phyloP scores from a whole-genome alignment of 2,113 vertebrate species.

The Strigops habroptila region DNA sequence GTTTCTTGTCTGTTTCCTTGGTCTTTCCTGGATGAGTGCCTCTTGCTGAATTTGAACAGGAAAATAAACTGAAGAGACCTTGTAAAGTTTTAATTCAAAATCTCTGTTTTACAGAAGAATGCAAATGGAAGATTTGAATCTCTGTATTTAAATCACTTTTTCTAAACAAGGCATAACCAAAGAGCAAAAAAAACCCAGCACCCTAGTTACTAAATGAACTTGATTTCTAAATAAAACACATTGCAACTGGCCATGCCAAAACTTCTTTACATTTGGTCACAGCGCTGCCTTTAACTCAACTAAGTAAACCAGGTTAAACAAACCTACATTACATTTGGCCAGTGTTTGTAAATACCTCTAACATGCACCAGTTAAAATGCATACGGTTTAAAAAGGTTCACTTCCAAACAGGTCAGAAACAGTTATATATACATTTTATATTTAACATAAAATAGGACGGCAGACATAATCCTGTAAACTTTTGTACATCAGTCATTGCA shows the following conservation, averaged over 20 bases:
- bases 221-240: not conserved
- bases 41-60: not conserved
- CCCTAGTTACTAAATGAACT: not conserved
- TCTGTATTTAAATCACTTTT: not conserved
- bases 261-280: conserved; percentile 22
- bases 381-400: not conserved
- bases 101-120: not conserved
- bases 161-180: not conserved
- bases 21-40: not conserved
- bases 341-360: conserved; percentile 26
- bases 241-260: not conserved
- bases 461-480: not conserved
- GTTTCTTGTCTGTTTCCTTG: not conserved
- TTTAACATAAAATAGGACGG: not conserved
- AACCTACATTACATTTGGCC: conserved; percentile 17
- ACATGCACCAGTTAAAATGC: not conserved
- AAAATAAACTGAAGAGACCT: not conserved
- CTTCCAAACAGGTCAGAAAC: conserved; percentile 6
- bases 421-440: not conserved
- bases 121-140: not conserved
- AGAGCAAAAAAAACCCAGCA: not conserved
- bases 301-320: conserved; percentile 25
- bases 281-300: not conserved
- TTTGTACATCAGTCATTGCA: not conserved
- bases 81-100: not conserved